Evolutionary conservation across 1,140 invertebrate species (phyloP), one percentile per base, ranked within the genome.

Genomic region (Myzus persicae): DNA sequence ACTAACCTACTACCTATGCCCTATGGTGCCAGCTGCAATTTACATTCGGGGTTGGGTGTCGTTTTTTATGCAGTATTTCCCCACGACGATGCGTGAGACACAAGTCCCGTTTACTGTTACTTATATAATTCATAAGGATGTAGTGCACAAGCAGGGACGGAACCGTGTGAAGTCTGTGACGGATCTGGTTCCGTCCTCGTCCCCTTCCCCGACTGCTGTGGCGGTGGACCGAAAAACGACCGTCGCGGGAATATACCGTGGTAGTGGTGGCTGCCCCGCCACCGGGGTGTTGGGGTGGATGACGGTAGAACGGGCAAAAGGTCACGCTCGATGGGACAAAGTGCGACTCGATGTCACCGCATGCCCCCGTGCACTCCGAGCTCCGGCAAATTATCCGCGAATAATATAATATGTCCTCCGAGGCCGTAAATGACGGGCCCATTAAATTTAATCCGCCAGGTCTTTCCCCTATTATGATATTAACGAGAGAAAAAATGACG

Each of bases 401-500:
- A 91, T 81, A 91, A 36, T 82, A 91, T 91, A 91, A 91, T 91
- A 91, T 91, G 90, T 91, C 90, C 90, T 81, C 42, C 42, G 90
- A 91, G 90, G 42, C 54, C 90, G 42, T 82, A 91, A 91, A 91
- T 48, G 90, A 82, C 67, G 67, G 2, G 18, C 67, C 90, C 90
- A 81, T 91, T 91, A 91, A 91, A 91, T 91, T 91, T 91, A 81
- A 91, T 91, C 90, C 90, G 26, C 46, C 44, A n/a, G 14, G 40
- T 81, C 42, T n/a, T 46, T 22, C 67, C 90, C 90, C 54, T 18
- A 42, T 42, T 24, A 26, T 9, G 24, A 36, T 89, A 38, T 48
- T 89, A 89, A 51, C n/a, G 87, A 89, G 46, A n/a, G 46, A 38
- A 51, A 89, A 89, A 89, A 48, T 89, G 87, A 87, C 26, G 42